Percentiles rank a stretch among this genome's conserved stretches.
Evolutionary conservation across 2,113 vertebrate genomes (phyloP).

Genomic region (Sander lucioperca): DNA sequence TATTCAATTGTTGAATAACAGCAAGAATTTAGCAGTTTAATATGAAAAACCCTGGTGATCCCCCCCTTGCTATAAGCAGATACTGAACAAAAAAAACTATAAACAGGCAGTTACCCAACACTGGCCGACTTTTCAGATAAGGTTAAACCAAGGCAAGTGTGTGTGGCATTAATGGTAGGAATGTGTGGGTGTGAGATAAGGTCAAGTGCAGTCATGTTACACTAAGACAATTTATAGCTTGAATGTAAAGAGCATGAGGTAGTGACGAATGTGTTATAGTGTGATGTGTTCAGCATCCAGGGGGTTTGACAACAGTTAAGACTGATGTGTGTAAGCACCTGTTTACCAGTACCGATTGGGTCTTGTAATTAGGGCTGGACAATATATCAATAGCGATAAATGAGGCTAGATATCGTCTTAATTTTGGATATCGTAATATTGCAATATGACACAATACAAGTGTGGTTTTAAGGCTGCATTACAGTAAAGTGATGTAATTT

Average conservation of each 20-base stretch:
- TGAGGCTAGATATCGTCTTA: no score
- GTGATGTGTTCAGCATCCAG: background rate
- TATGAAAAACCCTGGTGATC: background rate
- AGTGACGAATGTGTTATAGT: background rate
- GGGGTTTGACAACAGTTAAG: conserved; percentile 15
- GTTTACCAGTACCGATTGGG: background rate
- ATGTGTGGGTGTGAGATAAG: conserved; percentile 63
- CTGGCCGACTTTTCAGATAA: conserved; percentile 19
- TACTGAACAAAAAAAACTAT: background rate
- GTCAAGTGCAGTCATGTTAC: conserved; percentile 44
- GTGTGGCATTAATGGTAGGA: conserved; percentile 20
- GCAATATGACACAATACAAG: no score
- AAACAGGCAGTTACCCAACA: conserved; percentile 53
- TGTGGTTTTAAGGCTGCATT: no score
- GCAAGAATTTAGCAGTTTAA: background rate
- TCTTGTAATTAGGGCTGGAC: background rate
- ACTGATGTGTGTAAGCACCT: background rate
- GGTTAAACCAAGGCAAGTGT: conserved; percentile 23
- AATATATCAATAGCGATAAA: no score
- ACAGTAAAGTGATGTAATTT: no score
- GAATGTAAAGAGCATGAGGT: conserved; percentile 24
- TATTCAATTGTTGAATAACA: background rate
- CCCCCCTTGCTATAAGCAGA: background rate
- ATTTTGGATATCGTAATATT: no score
- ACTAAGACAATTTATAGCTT: conserved; percentile 42